Evolutionary conservation across 2,888 invertebrate genomes (phyloP).

Genomic region (Pardosa pseudoannulata): DNA sequence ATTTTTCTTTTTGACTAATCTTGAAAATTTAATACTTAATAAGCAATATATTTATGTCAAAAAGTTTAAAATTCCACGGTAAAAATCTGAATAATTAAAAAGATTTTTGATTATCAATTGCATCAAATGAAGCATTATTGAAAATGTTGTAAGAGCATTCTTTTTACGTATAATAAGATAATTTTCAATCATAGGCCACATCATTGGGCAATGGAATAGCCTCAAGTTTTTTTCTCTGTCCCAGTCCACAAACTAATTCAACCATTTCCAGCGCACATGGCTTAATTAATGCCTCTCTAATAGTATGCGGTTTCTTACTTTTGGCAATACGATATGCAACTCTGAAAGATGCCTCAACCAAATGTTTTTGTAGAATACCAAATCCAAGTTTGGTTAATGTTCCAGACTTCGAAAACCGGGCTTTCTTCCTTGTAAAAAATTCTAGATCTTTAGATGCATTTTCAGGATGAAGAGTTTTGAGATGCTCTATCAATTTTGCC

Average conservation of each 20-base stretch:
- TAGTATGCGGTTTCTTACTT: constrained; percentile 57
- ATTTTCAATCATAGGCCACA: too few species aligned
- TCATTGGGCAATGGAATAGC: constrained; percentile 55
- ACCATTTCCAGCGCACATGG: constrained; percentile 52
- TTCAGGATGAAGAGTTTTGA: constrained; percentile 45
- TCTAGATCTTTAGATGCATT: constrained; percentile 46
- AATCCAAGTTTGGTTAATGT: too few species aligned
- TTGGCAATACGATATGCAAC: constrained; percentile 49
- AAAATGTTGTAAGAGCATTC: too few species aligned
- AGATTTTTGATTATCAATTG: too few species aligned
- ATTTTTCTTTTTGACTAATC: too few species aligned
- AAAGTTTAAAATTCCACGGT: too few species aligned
- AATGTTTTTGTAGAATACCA: constrained; percentile 13
- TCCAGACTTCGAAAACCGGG: too few species aligned
- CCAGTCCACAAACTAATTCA: constrained; percentile 49
- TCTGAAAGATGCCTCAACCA: constrained; percentile 38
- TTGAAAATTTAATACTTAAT: too few species aligned
- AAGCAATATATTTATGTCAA: too few species aligned
- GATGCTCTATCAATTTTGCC: constrained; percentile 58
- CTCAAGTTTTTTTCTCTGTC: constrained; percentile 58
- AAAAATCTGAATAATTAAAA: too few species aligned
- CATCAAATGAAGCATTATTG: too few species aligned
- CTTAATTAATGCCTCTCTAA: constrained; percentile 61
- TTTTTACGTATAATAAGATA: too few species aligned
- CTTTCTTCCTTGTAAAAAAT: background rate